Evolutionary conservation across 2,888 invertebrate genomes (phyloP).

Genomic region (Ornithoptera alexandrae): DNA sequence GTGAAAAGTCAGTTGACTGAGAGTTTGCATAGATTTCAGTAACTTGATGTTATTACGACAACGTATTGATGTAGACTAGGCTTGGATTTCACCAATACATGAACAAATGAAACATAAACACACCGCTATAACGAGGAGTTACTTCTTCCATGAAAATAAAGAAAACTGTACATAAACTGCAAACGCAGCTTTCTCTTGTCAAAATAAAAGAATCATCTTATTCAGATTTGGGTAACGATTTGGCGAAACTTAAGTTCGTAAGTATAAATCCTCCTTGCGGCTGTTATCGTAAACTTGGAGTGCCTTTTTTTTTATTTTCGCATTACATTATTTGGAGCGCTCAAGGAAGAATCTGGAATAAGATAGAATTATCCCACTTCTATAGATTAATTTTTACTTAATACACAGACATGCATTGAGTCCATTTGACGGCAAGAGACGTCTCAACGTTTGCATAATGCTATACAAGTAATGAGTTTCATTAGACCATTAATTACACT

Average conservation of each 20-base stretch:
- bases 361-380: background rate
- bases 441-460: no score
- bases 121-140: background rate
- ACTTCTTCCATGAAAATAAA: background rate
- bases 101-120: background rate
- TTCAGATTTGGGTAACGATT: background rate
- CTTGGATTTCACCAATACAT: background rate
- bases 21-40: background rate
- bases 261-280: background rate
- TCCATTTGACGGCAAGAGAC: no score
- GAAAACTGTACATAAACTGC: background rate
- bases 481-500: no score
- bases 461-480: no score
- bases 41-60: background rate
- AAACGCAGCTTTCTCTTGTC: background rate
- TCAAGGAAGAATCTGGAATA: background rate
- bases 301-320: background rate
- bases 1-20: background rate
- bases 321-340: background rate
- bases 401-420: no score
- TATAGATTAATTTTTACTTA: background rate
- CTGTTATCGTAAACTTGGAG: conserved; percentile 1
- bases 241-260: conserved; percentile 1
- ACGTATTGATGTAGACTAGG: background rate
- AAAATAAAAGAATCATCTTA: conserved; percentile 1